Evolutionary conservation across 2,113 vertebrate species (phyloP).

Genomic region (Monopterus albus): DNA sequence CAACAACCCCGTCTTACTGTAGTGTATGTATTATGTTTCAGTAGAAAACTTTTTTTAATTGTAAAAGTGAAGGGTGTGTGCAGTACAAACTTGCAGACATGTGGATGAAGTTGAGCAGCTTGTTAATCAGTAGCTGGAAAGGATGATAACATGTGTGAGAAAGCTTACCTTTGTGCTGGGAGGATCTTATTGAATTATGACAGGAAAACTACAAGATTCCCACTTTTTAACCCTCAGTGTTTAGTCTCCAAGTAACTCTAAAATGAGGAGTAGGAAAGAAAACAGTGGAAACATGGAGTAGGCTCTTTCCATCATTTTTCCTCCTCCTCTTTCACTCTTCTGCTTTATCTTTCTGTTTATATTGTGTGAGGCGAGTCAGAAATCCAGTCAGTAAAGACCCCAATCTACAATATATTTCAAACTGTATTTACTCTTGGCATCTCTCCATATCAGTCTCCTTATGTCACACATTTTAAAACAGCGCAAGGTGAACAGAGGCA

Average conservation of each 20-base stretch:
- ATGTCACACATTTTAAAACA: not conserved
- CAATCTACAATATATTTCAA: not conserved
- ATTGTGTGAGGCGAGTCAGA: not conserved
- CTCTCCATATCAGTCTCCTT: not conserved
- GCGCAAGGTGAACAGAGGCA: not conserved
- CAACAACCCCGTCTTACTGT: no score
- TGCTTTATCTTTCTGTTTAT: not conserved
- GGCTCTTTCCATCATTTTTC: not conserved
- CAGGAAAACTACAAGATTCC: slow-evolving; percentile 55
- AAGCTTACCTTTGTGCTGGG: not conserved
- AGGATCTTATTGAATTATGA: slow-evolving; percentile 35
- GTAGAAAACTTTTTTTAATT: no score
- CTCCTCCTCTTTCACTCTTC: not conserved
- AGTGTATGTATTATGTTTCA: no score
- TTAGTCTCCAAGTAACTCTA: slow-evolving; percentile 17
- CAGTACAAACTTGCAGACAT: no score
- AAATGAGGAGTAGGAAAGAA: not conserved
- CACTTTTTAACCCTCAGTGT: slow-evolving; percentile 4
- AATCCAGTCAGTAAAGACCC: not conserved
- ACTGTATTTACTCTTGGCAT: not conserved
- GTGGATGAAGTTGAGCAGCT: not conserved
- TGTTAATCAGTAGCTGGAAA: slow-evolving; percentile 31
- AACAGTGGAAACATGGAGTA: slow-evolving; percentile 36
- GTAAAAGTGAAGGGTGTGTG: no score
- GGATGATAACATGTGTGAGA: slow-evolving; percentile 26